Evolutionary conservation across 1,140 invertebrate species (phyloP).

Genomic region (Drosophila tani): DNA sequence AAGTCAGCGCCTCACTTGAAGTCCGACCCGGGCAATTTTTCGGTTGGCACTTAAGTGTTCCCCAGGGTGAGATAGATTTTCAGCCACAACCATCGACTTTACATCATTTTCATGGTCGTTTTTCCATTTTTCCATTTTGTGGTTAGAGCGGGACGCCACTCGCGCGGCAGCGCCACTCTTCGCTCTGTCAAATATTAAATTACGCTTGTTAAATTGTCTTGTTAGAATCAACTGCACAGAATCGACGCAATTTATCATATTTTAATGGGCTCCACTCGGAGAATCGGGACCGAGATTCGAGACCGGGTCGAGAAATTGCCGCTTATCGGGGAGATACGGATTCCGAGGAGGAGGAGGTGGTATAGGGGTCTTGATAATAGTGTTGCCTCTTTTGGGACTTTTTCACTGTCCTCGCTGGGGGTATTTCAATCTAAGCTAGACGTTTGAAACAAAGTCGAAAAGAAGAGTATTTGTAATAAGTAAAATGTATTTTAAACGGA

Average conservation of each 20-base stretch:
- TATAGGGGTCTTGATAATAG: slow-evolving; percentile 52
- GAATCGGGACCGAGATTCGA: slow-evolving; percentile 46
- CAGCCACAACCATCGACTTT: slow-evolving; percentile 70
- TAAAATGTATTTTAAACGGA: too few species aligned
- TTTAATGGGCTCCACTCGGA: slow-evolving; percentile 80
- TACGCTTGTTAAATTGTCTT: slow-evolving; percentile 85
- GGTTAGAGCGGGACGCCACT: slow-evolving; percentile 50
- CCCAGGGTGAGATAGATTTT: slow-evolving; percentile 83
- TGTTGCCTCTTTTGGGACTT: slow-evolving; percentile 59
- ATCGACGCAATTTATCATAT: slow-evolving; percentile 85
- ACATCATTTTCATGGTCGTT: slow-evolving; percentile 82
- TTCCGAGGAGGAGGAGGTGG: slow-evolving; percentile 14
- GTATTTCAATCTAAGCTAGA: neutral
- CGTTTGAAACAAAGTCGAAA: neutral
- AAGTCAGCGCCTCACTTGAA: slow-evolving; percentile 71
- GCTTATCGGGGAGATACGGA: slow-evolving; percentile 61
- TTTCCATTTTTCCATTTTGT: slow-evolving; percentile 82
- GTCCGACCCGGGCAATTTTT: slow-evolving; percentile 72
- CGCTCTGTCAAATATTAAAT: slow-evolving; percentile 84
- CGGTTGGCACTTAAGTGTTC: slow-evolving; percentile 83
- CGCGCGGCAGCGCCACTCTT: slow-evolving; percentile 32
- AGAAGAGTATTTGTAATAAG: too few species aligned
- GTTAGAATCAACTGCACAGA: slow-evolving; percentile 84
- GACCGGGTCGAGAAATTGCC: slow-evolving; percentile 55
- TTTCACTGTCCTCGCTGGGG: neutral